These are phyloP conservation scores for Phenganax subtilis DNA, from an alignment of 92 coral and sea anemone genomes.

Conservation along the genomic window DNA sequence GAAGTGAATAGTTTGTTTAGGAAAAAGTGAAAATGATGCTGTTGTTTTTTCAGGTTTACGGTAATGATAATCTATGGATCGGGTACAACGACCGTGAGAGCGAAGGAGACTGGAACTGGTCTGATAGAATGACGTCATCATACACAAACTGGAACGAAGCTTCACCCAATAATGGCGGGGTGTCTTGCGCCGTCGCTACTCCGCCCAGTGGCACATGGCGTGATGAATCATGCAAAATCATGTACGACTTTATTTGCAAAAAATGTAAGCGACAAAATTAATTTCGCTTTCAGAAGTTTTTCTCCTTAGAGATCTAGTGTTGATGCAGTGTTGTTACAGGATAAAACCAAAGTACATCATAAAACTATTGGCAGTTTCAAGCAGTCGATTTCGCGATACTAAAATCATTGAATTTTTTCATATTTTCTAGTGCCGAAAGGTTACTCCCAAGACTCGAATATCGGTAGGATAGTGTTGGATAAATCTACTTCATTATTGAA, in stretches of 20 bases:
- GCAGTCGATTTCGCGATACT: neutral
- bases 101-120: conserved; percentile 99
- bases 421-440: conserved; percentile 28
- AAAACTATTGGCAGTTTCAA: neutral
- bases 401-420: neutral
- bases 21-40: neutral
- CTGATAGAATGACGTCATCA: conserved; percentile 87
- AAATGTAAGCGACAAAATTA: conserved; percentile 61
- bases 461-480: neutral
- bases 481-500: neutral
- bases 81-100: conserved; percentile 94
- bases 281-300: neutral
- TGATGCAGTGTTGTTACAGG: no score
- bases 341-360: neutral
- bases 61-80: conserved; percentile 82
- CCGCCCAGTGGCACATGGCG: conserved; percentile 81
- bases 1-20: no score
- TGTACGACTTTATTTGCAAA: conserved; percentile 76
- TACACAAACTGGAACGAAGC: conserved; percentile 99
- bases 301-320: no score
- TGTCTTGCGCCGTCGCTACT: conserved; percentile 88
- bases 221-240: conserved; percentile 82
- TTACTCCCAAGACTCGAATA: conserved; percentile 9
- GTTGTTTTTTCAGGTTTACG: conserved; percentile 38
- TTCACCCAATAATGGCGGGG: conserved; percentile 97